Evolutionary conservation across 1,140 invertebrate species (phyloP), one percentile per base, ranked within the genome.

Genomic region (Wasmannia auropunctata): DNA sequence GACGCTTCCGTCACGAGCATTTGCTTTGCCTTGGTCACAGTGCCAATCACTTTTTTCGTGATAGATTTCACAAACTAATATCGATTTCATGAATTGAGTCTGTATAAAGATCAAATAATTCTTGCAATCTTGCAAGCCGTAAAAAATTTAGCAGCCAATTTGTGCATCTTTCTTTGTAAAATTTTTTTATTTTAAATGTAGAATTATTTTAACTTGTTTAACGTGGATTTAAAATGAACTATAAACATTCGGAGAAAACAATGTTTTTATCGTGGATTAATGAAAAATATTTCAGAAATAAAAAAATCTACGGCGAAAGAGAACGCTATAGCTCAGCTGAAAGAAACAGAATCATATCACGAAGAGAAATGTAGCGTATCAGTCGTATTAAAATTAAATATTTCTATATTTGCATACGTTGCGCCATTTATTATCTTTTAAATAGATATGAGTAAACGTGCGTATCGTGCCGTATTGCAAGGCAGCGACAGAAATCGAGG

Each of bases 341-440:
- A 54, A 19, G 46, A 54, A 81, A 81, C 34, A 69, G 40, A 46
- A 70, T n/a, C 34, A 14, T 56, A 81, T 43, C 11, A 22, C 58
- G 54, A 43, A 80, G 87, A 80, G 60, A 56, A 60, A 69, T 56
- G 43, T 60, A 75, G 75, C 65, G 49, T 75, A 89, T 88, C 56
- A 86, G 87, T 76, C 70, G 84, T 63, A 72, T 69, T 60, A 77
- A 65, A 80, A 72, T 69, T 60, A 77, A 65, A 80, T 84, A 89
- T 88, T 89, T 81, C 86, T 63, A 88, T 88, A 87, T 89, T 86
- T 76, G 69, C 87, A 51, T 76, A 85, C 28, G 67, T 56, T 46
- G 51, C 51, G 37, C 51, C 28, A 40, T 81, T 56, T 83, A 46
- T 83, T 72, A 72, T 83, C 79, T 86, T 81, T 49, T 65, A 88